Conservation (phyloP, 1,140 invertebrate species). For the Nautilus pompilius region DNA sequence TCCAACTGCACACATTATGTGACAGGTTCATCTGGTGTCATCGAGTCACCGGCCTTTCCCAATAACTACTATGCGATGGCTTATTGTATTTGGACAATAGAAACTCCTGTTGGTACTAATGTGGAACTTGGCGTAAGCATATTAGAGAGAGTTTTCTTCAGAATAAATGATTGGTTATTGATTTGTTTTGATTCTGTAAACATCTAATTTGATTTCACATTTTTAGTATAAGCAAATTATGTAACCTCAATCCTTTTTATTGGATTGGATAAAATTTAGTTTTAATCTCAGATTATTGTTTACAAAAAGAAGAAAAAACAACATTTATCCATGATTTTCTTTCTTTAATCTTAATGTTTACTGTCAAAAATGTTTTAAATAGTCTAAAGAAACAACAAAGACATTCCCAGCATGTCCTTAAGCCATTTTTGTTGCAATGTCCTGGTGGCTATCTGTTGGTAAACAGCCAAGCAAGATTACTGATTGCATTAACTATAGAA, state of each 20-base stretch:
- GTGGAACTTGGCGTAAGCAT: slow-evolving; percentile 72
- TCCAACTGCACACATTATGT: slow-evolving; percentile 47
- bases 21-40: slow-evolving; percentile 78
- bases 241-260: no score
- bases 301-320: not conserved
- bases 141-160: not conserved
- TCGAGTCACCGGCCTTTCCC: slow-evolving; percentile 91
- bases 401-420: no score
- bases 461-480: no score
- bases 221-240: no score
- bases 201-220: no score
- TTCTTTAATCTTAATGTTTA: no score
- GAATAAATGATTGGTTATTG: not conserved
- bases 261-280: not conserved
- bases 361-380: no score
- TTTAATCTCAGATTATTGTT: not conserved
- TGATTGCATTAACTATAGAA: no score
- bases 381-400: no score
- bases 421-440: no score
- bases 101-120: slow-evolving; percentile 92
- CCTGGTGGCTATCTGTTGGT: no score
- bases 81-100: slow-evolving; percentile 95
- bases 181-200: not conserved
- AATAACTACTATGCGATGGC: slow-evolving; percentile 84
- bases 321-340: not conserved